Evolutionary conservation across 2,113 vertebrate species (phyloP).

Genomic region (Aspidoscelis tigris): DNA sequence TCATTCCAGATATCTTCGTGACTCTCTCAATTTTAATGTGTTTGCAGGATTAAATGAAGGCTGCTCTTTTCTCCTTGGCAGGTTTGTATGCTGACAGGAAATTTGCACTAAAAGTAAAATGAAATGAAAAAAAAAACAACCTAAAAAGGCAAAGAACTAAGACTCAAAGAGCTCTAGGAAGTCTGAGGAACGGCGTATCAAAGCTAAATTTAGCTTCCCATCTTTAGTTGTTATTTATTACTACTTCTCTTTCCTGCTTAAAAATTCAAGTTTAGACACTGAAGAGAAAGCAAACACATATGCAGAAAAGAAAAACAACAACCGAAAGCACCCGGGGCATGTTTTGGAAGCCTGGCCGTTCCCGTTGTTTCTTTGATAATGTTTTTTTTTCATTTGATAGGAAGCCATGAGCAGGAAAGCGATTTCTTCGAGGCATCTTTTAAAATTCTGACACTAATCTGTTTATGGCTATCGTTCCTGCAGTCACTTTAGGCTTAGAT

Average conservation of each 20-base stretch:
- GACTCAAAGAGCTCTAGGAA: not conserved
- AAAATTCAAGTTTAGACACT: not conserved
- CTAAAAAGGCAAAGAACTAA: too few species aligned
- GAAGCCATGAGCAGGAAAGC: conserved; percentile 1
- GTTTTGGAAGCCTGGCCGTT: not conserved
- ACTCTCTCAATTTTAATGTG: not conserved
- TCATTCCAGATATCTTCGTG: not conserved
- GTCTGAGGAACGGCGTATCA: not conserved
- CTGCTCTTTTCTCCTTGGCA: not conserved
- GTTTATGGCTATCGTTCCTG: conserved; percentile 9
- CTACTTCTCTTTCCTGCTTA: not conserved
- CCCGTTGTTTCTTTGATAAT: conserved; percentile 16
- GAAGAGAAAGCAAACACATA: not conserved
- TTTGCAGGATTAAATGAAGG: not conserved
- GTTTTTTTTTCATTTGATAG: conserved; percentile 4
- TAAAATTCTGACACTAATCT: conserved; percentile 22
- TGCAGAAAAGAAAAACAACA: not conserved
- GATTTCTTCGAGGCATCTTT: not conserved
- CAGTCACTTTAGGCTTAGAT: conserved; percentile 14
- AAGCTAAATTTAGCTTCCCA: not conserved
- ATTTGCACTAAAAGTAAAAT: not conserved
- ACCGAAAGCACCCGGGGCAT: not conserved
- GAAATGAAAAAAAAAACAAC: too few species aligned
- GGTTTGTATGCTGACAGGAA: too few species aligned
- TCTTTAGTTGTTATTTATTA: not conserved